Conservation (phyloP, 2,888 invertebrate genomes). For the Caenorhabditis sinica region DNA sequence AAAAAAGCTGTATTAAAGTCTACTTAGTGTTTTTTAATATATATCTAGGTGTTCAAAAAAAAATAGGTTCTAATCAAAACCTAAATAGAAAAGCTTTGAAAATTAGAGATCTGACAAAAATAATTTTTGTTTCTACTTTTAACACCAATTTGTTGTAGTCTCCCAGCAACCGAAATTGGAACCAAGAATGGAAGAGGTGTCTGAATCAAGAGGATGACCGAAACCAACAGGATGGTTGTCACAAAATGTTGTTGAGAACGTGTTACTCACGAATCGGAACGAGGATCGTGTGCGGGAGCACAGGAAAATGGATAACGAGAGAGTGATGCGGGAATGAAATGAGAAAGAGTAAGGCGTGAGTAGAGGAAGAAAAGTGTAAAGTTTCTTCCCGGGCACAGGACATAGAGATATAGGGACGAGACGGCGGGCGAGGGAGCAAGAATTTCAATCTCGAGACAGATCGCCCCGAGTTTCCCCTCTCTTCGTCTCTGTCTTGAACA, state of each 20-base stretch:
- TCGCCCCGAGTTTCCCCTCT: constrained; percentile 25
- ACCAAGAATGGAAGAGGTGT: too few relatives aligned
- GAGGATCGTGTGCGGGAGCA: constrained; percentile 30
- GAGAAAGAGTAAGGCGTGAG: constrained; percentile 51
- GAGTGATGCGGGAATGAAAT: constrained; percentile 17
- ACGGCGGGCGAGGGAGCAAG: not conserved
- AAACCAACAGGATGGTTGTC: constrained; percentile 8
- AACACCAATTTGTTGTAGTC: too few relatives aligned
- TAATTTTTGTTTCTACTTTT: too few relatives aligned
- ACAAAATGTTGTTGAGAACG: constrained; percentile 55
- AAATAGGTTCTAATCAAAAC: too few relatives aligned
- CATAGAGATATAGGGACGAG: constrained; percentile 29
- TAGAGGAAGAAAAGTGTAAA: constrained; percentile 61
- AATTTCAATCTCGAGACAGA: constrained; percentile 40
- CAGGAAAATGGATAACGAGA: not conserved
- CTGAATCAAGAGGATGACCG: too few relatives aligned
- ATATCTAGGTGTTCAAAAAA: too few relatives aligned
- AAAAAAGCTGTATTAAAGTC: too few relatives aligned
- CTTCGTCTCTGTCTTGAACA: constrained; percentile 36
- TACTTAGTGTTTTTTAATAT: too few relatives aligned
- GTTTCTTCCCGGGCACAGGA: constrained; percentile 51
- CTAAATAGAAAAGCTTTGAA: too few relatives aligned
- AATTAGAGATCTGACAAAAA: too few relatives aligned
- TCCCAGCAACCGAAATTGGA: too few relatives aligned
- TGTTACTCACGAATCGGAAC: constrained; percentile 64